Conservation (phyloP, 2,797 vertebrate genomes). For the Adrianichthys oophorus region DNA sequence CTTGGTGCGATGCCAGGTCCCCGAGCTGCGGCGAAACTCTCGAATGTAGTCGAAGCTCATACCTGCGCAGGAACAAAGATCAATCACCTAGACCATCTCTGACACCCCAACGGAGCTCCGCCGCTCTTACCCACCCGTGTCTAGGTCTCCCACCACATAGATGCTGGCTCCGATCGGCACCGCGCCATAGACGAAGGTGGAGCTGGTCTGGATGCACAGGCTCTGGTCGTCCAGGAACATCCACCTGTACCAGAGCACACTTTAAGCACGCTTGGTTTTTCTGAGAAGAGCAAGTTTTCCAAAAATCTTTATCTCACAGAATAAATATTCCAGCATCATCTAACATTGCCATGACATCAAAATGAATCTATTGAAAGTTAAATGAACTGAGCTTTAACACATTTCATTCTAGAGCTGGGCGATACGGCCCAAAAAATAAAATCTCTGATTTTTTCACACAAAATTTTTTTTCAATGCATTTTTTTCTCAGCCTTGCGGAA, state of each 20-base stretch:
- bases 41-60: constrained; percentile 94
- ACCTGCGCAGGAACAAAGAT: constrained; percentile 67
- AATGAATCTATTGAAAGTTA: too few relatives aligned
- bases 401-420: too few relatives aligned
- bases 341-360: too few relatives aligned
- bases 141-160: constrained; percentile 97
- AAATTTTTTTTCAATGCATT: too few relatives aligned
- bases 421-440: too few relatives aligned
- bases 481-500: too few relatives aligned
- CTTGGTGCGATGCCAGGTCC: constrained; percentile 93
- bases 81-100: accelerated
- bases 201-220: constrained; percentile 92
- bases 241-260: constrained; percentile 79
- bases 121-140: constrained; percentile 84
- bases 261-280: not conserved
- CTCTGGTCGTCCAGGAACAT: constrained; percentile 94
- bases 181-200: constrained; percentile 95
- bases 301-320: not conserved
- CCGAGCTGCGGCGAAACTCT: constrained; percentile 93
- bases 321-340: too few relatives aligned
- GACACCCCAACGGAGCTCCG: too few relatives aligned
- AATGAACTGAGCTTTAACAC: too few relatives aligned
- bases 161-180: constrained; percentile 94
- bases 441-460: too few relatives aligned
- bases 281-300: not conserved